phyloP scores from a whole-genome alignment of 2,113 vertebrate species.

The Neodon shergylaensis region DNA sequence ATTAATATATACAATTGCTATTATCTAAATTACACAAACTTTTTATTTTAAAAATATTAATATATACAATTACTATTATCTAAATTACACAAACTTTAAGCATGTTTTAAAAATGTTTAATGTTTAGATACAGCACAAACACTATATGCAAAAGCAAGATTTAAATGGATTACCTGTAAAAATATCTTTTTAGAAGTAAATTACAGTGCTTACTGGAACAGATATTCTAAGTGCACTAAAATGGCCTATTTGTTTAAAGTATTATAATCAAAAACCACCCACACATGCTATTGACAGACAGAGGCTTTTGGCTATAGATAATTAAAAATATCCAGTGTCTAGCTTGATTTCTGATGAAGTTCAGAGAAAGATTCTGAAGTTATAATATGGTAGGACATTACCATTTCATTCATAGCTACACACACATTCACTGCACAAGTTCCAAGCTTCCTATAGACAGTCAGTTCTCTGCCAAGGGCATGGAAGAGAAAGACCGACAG shows the following conservation, averaged over 20 bases:
- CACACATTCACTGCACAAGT: fast-evolving
- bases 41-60: not conserved
- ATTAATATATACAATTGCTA: not conserved
- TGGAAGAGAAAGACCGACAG: not conserved
- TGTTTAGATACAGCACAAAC: slow-evolving; percentile 71
- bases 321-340: slow-evolving; percentile 38
- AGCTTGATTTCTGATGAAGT: slow-evolving; percentile 8
- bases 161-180: slow-evolving; percentile 77
- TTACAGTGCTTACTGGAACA: slow-evolving; percentile 72
- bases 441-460: not conserved
- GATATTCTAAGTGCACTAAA: slow-evolving; percentile 78
- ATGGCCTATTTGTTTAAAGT: slow-evolving; percentile 69
- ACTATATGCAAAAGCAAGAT: slow-evolving; percentile 71
- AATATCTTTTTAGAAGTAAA: slow-evolving; percentile 76
- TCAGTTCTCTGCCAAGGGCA: not conserved
- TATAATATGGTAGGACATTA: not conserved
- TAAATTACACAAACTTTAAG: slow-evolving; percentile 27
- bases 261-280: slow-evolving; percentile 70
- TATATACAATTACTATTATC: not conserved
- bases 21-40: not conserved
- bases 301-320: not conserved
- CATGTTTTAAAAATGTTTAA: slow-evolving; percentile 61
- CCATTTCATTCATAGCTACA: not conserved
- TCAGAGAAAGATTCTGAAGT: not conserved
- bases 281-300: slow-evolving; percentile 35